Conservation (phyloP, 2,113 vertebrate genomes). For the Mastomys coucha region DNA sequence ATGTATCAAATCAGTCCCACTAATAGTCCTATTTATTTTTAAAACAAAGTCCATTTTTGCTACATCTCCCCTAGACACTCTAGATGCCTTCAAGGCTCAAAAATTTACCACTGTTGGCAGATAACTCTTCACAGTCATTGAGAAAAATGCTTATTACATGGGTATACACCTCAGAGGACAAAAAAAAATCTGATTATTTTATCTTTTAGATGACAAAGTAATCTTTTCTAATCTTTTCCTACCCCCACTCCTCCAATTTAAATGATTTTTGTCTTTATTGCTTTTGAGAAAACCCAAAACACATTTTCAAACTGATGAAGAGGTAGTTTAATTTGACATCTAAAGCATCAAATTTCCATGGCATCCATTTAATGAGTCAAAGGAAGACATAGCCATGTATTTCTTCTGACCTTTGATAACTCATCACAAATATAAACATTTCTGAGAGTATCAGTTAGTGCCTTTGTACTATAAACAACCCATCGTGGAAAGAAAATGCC, state of each 20-base stretch:
- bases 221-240: background rate
- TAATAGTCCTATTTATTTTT: background rate
- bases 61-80: accelerated
- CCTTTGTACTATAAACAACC: constrained; percentile 3
- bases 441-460: constrained; percentile 27
- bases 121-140: background rate
- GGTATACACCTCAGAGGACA: background rate
- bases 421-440: constrained; percentile 42
- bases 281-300: constrained; percentile 37
- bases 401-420: constrained; percentile 27
- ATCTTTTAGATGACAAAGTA: background rate
- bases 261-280: background rate
- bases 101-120: background rate
- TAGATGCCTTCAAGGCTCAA: background rate
- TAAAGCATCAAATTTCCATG: background rate
- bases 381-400: constrained; percentile 40
- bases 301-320: background rate
- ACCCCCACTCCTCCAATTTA: background rate
- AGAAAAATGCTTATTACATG: background rate
- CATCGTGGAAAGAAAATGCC: constrained; percentile 27
- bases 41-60: background rate
- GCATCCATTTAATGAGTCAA: constrained; percentile 5
- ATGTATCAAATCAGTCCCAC: background rate
- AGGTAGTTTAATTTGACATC: constrained; percentile 7
- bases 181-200: background rate